Evolutionary conservation across 2,797 vertebrate species (phyloP).

Genomic region (Notamacropus eugenii): DNA sequence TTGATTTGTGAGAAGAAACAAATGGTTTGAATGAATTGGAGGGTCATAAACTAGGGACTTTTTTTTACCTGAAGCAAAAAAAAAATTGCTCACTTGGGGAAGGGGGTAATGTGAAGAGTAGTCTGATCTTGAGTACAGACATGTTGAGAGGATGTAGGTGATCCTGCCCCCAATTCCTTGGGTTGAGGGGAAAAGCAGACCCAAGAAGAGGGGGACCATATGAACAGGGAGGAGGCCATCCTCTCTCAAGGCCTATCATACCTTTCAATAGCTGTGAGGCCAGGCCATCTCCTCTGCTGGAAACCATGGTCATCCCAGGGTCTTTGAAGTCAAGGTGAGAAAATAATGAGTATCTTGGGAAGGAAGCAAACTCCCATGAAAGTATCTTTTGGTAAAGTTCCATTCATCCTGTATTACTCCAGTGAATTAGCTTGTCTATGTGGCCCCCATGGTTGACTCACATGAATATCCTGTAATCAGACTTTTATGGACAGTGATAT

Average conservation of each 20-base stretch:
- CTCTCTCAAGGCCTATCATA: neutral
- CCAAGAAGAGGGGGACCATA: neutral
- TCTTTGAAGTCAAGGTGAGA: neutral
- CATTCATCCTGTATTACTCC: neutral
- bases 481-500: neutral
- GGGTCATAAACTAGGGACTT: neutral
- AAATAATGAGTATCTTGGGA: neutral
- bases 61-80: neutral
- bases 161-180: neutral
- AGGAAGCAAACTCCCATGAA: neutral
- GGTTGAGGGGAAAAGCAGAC: neutral
- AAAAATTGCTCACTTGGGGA: neutral
- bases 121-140: neutral
- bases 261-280: neutral
- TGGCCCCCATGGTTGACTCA: neutral
- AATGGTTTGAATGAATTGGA: neutral
- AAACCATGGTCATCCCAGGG: neutral
- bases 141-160: neutral
- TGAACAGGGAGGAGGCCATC: neutral
- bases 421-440: neutral
- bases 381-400: neutral
- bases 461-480: no score
- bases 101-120: neutral
- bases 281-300: neutral
- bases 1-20: neutral